Evolutionary conservation across 2,113 vertebrate genomes (phyloP), one percentile per base, ranked within the genome.

Genomic region (Mormyrus lacerda): DNA sequence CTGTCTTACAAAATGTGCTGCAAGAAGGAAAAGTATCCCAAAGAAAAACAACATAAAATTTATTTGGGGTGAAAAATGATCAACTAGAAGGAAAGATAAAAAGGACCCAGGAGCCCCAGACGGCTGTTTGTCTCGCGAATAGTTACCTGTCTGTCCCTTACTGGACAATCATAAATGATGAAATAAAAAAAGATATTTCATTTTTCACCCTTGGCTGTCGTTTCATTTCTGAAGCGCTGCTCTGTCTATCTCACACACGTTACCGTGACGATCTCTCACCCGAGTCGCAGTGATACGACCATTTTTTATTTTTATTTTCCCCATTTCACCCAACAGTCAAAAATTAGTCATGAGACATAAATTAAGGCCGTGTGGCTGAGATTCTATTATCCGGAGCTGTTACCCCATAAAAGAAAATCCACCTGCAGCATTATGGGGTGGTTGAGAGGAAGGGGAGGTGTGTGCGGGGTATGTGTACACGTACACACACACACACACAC

Each of bases 191-290:
- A 90, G 31, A 53, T 47, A 92, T 91, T 92, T 91, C 91, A 94
- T 96, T 92, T 92, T 93, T 96, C 94, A 95, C 91, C 90, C 91
- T 91, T 91, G 89, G 91, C 87, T 93, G 94, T 94, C 94, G 93
- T 94, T 92, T 93, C 91, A 92, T 94, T 92, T 91, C 93, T 93
- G 94, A 95, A 93, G 91, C 92, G 93, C 94, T 90, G 91, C 90
- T 93, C 93, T 90, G 90, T 94, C 93, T 93, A 92, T 93, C 93
- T 92, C 88, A 90, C 65, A 48, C 15, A 11, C 85, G 88, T 94
- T 92, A 95, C 92, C 92, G 93, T 95, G 94, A 94, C 91, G 89
- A 92, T 91, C 91, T 82, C 51, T 88, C 91, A 65, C 58, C 82
- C 90, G 55, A 90, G 88, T 65, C 91, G 88, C 17, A 86, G 90